Conservation (phyloP, 2,797 vertebrate species). For the Lates japonicus region DNA sequence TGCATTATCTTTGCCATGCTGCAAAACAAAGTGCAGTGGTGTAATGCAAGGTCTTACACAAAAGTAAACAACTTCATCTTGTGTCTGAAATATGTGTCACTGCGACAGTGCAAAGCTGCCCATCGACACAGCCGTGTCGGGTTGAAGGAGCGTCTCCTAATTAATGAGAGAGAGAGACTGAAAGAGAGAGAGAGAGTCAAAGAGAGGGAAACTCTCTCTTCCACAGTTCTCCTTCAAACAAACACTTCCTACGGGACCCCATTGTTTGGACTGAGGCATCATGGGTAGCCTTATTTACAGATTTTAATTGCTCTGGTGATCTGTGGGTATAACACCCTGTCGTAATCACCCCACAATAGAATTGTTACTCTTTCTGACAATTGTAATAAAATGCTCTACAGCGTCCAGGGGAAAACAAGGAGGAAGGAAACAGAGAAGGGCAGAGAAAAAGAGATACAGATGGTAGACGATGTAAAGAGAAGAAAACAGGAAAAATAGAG, state of each 20-base stretch:
- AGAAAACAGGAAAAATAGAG: slow-evolving; percentile 46
- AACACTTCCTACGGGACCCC: slow-evolving; percentile 85
- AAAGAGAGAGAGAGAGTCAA: no score
- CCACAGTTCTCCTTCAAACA: slow-evolving; percentile 86
- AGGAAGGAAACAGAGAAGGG: slow-evolving; percentile 54
- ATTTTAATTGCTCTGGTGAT: slow-evolving; percentile 96
- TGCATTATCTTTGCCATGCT: slow-evolving; percentile 72
- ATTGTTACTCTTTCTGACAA: slow-evolving; percentile 90
- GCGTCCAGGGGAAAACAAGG: slow-evolving; percentile 72
- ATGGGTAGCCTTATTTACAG: slow-evolving; percentile 91
- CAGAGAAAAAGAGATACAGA: slow-evolving; percentile 55
- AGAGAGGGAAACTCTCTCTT: slow-evolving; percentile 75
- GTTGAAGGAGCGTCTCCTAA: slow-evolving; percentile 84
- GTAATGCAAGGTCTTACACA: slow-evolving; percentile 82
- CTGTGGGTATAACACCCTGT: slow-evolving; percentile 87
- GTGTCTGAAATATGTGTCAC: slow-evolving; percentile 86
- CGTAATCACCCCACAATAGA: slow-evolving; percentile 91
- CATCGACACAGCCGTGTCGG: slow-evolving; percentile 79
- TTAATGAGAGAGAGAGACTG: slow-evolving; percentile 87
- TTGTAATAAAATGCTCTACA: slow-evolving; percentile 89
- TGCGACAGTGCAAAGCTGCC: slow-evolving; percentile 83
- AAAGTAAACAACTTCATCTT: slow-evolving; percentile 88
- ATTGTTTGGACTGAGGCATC: slow-evolving; percentile 88
- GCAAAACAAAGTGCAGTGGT: slow-evolving; percentile 79
- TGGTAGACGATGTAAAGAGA: slow-evolving; percentile 58